Evolutionary conservation across 2,888 invertebrate species (phyloP).

Genomic region (Bimastos eiseni): DNA sequence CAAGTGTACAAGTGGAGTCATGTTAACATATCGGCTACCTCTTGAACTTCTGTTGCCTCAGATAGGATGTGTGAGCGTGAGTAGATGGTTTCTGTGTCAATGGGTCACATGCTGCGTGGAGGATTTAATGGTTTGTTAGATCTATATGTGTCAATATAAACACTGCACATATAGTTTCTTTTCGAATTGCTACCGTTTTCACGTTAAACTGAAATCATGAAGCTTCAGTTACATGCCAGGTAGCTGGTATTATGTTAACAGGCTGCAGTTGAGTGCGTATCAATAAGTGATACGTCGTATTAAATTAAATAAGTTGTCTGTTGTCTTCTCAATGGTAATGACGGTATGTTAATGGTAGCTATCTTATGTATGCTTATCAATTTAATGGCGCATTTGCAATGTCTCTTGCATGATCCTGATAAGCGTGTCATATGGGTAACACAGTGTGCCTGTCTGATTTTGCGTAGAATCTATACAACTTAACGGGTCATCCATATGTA

Average conservation of each 20-base stretch:
- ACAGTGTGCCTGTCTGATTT: not conserved
- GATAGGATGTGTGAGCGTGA: not conserved
- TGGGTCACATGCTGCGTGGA: slow-evolving; percentile 13
- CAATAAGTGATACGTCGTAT: no score
- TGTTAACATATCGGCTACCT: not conserved
- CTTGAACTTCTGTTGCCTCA: not conserved
- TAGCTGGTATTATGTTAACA: not conserved
- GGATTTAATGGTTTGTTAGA: not conserved
- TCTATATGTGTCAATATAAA: not conserved
- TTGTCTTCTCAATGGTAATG: no score
- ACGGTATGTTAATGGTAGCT: not conserved
- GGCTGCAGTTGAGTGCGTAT: not conserved
- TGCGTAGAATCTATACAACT: not conserved
- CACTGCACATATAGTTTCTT: not conserved
- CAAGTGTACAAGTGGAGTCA: not conserved
- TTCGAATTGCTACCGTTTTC: not conserved
- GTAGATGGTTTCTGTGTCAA: not conserved
- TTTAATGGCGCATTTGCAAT: not conserved
- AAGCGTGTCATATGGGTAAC: not conserved
- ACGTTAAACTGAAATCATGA: not conserved
- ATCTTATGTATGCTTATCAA: not conserved
- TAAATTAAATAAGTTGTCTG: not conserved
- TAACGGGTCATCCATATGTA: not conserved
- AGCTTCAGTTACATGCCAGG: not conserved
- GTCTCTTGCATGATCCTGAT: not conserved